Percentiles rank a stretch among this genome's conserved stretches.
These are phyloP conservation scores for Amblyjoppa fuscipennis DNA, from an alignment of 2,888 invertebrate species.

Conservation along the genomic window DNA sequence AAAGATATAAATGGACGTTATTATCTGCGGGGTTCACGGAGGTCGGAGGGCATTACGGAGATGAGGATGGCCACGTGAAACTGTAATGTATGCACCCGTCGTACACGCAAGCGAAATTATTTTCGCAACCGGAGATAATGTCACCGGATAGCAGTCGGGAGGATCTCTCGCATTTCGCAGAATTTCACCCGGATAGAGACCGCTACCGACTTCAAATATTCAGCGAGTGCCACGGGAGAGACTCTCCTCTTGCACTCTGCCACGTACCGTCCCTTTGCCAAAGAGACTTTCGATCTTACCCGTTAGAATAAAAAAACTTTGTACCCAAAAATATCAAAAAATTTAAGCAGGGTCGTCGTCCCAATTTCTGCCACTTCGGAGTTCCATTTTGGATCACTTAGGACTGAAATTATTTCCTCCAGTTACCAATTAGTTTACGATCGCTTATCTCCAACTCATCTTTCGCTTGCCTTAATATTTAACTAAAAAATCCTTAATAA, in stretches of 20 bases:
- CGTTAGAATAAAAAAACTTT: not conserved
- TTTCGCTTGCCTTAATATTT: too few species aligned
- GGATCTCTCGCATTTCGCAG: conserved; percentile 10
- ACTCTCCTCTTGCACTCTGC: not conserved
- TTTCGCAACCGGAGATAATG: not conserved
- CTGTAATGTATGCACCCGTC: not conserved
- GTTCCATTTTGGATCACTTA: not conserved
- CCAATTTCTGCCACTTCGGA: too few species aligned
- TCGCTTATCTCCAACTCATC: too few species aligned
- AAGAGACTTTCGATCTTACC: conserved; percentile 13
- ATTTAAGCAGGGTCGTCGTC: not conserved
- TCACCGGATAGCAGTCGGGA: conserved; percentile 13
- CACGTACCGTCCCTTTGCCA: not conserved
- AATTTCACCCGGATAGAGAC: not conserved
- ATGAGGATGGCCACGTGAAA: conserved; percentile 4
- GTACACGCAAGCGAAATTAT: conserved; percentile 13
- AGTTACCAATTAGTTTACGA: too few species aligned
- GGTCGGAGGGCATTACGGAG: too few species aligned
- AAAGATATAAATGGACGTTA: too few species aligned
- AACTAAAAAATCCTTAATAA: too few species aligned
- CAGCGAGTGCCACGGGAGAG: conserved; percentile 13
- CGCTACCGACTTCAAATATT: conserved; percentile 18
- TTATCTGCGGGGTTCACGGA: too few species aligned
- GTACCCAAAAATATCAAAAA: not conserved
- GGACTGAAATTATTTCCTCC: too few species aligned